Evolutionary conservation across 2,113 vertebrate species (phyloP).

Genomic region (Ornithorhynchus anatinus): DNA sequence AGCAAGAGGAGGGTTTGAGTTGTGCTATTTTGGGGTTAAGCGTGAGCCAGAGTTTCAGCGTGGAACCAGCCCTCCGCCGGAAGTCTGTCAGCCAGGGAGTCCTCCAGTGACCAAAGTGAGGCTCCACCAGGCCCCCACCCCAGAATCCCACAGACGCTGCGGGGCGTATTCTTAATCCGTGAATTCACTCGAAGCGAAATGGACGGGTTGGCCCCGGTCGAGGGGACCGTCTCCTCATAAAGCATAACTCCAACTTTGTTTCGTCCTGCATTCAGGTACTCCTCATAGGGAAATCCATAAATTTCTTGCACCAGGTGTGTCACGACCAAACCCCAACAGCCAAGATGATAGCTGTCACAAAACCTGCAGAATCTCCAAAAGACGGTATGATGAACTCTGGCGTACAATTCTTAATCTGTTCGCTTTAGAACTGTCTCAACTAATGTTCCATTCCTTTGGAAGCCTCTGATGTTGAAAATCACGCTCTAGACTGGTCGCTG

Average conservation of each 20-base stretch:
- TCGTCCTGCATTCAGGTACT: constrained; percentile 78
- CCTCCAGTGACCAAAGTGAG: too few relatives aligned
- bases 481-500: neutral
- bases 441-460: neutral
- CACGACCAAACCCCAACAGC: constrained; percentile 90
- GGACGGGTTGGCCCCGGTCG: too few relatives aligned
- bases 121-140: too few relatives aligned
- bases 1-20: too few relatives aligned
- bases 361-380: constrained; percentile 85
- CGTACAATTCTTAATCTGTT: neutral
- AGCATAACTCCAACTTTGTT: neutral
- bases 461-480: neutral
- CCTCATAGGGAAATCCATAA: constrained; percentile 97
- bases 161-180: too few relatives aligned
- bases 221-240: too few relatives aligned
- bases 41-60: too few relatives aligned
- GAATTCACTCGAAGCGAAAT: too few relatives aligned
- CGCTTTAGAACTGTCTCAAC: neutral
- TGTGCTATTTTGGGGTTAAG: too few relatives aligned
- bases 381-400: constrained; percentile 74
- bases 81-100: too few relatives aligned
- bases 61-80: too few relatives aligned
- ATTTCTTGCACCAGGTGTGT: constrained; percentile 98
- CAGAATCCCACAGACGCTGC: too few relatives aligned
- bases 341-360: constrained; percentile 85